These are phyloP conservation scores for Trinorchestia longiramus DNA, from an alignment of 1,140 invertebrate genomes.

Conservation along the genomic window DNA sequence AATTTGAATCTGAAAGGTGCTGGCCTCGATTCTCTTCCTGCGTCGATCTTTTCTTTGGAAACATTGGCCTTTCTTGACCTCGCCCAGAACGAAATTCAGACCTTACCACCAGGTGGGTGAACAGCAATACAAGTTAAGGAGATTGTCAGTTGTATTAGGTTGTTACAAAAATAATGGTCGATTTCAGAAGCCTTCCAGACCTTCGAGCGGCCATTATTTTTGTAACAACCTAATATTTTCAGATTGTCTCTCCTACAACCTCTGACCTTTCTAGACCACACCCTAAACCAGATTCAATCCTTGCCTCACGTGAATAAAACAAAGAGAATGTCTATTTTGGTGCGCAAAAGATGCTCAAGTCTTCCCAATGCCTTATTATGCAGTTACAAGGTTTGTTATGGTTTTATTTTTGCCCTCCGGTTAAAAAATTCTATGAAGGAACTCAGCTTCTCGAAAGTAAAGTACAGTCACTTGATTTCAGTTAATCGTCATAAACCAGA, in stretches of 20 bases:
- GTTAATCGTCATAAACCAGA: background rate
- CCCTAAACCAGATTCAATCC: background rate
- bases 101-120: conserved; percentile 77
- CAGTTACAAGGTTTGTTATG: no score
- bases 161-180: no score
- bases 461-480: background rate
- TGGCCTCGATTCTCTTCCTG: conserved; percentile 82
- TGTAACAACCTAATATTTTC: background rate
- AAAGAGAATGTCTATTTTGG: background rate
- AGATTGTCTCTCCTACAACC: background rate
- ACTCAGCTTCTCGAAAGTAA: no score
- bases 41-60: conserved; percentile 80
- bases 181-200: no score
- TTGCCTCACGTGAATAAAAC: background rate
- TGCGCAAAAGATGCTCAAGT: background rate
- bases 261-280: background rate
- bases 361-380: background rate
- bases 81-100: conserved; percentile 87
- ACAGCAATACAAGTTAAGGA: no score
- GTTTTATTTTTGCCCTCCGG: no score
- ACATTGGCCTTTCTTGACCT: conserved; percentile 90
- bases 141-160: no score
- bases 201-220: no score
- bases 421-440: no score
- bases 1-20: conserved; percentile 93